These are phyloP conservation scores for Sebastiscus albofasciatus DNA, from an alignment of 2,797 vertebrate genomes.

Conservation along the genomic window DNA sequence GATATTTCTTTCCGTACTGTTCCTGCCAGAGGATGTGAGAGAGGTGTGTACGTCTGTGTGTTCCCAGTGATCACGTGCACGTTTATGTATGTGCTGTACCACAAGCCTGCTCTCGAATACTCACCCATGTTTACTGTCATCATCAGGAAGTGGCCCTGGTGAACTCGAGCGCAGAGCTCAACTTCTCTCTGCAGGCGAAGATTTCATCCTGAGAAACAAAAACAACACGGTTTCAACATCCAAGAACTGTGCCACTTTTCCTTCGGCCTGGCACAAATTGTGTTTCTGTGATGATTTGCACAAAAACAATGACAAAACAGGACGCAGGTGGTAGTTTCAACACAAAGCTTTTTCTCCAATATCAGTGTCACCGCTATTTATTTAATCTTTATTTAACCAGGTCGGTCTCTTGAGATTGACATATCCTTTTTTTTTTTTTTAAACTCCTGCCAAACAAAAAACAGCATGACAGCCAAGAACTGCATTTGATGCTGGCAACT, in stretches of 20 bases:
- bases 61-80: not conserved
- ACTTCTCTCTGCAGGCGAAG: slow-evolving; percentile 72
- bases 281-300: slow-evolving; percentile 52
- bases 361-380: slow-evolving; percentile 41
- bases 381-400: slow-evolving; percentile 56
- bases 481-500: slow-evolving; percentile 6
- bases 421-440: slow-evolving; percentile 37
- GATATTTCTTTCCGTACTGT: slow-evolving; percentile 50
- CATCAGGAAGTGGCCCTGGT: slow-evolving; percentile 85
- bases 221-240: slow-evolving; percentile 47
- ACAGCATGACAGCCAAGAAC: slow-evolving; percentile 26
- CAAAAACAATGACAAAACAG: slow-evolving; percentile 70
- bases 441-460: slow-evolving; percentile 42
- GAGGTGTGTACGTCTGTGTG: slow-evolving; percentile 21
- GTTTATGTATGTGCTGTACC: not conserved
- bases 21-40: slow-evolving; percentile 68
- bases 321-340: slow-evolving; percentile 66
- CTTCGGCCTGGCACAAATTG: slow-evolving; percentile 11
- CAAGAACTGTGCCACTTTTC: slow-evolving; percentile 40
- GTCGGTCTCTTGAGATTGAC: slow-evolving; percentile 44
- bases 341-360: slow-evolving; percentile 46
- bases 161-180: slow-evolving; percentile 83
- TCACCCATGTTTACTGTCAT: slow-evolving; percentile 91
- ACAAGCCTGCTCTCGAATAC: slow-evolving; percentile 39
- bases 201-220: slow-evolving; percentile 73